These are phyloP conservation scores for Bombycilla garrulus DNA, from an alignment of 2,113 vertebrate species.

Conservation along the genomic window DNA sequence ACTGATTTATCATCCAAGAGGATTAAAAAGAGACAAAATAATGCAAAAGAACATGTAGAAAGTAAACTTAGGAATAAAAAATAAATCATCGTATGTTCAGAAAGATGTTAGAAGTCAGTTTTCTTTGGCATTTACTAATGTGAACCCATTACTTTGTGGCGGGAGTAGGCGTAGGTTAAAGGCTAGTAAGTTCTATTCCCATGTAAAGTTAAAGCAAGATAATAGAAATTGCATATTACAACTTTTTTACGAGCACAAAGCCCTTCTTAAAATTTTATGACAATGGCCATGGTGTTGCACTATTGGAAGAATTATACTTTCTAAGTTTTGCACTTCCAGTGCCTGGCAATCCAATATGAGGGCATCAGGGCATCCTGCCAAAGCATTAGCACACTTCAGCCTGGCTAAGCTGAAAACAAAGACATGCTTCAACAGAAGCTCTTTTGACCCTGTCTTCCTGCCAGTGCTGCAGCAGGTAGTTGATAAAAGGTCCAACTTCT, in stretches of 20 bases:
- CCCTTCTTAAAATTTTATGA: background rate
- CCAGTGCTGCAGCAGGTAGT: background rate
- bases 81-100: background rate
- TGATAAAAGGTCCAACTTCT: background rate
- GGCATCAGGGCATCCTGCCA: background rate
- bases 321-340: background rate
- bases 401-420: background rate
- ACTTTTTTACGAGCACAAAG: background rate
- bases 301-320: background rate
- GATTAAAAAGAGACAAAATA: conserved; percentile 33
- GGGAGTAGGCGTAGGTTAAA: conserved; percentile 32
- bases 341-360: background rate
- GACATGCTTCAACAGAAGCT: background rate
- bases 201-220: background rate
- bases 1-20: background rate
- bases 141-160: background rate
- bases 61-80: conserved; percentile 42
- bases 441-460: background rate
- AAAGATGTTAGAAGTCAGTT: conserved; percentile 27
- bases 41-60: background rate
- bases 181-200: background rate
- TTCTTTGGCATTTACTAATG: conserved; percentile 45
- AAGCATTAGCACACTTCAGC: background rate
- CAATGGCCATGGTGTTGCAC: background rate
- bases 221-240: background rate